Evolutionary conservation across 1,140 invertebrate genomes (phyloP), one percentile per base, ranked within the genome.

Genomic region (Formica selysi): DNA sequence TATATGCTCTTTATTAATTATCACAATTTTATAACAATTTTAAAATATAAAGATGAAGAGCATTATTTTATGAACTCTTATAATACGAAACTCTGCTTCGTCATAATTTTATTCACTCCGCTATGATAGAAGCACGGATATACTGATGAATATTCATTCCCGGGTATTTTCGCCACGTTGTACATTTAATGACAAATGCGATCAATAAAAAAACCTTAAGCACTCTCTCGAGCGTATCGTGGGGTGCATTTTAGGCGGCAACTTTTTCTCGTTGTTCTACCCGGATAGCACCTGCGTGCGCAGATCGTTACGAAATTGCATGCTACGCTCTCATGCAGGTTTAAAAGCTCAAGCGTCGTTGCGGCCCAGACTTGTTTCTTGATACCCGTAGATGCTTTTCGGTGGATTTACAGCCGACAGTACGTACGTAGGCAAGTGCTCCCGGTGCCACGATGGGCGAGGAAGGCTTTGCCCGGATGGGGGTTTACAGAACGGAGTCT

Each of bases 341-440:
- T 65, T 89, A 78, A 89, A 78, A 89, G 85, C 71, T 83, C 84
- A 79, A 73, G 76, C 88, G 67, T 83, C 79, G 64, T 74, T 73
- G 78, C 85, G 51, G 51, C 44, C 51, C 38, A 73, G 85, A 80
- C 88, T 86, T 89, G 85, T 89, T 89, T 76, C 88, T 87, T 79
- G 88, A 86, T 89, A 89, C 84, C 88, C 76, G 84, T 54, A 76
- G 85, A 89, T 86, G 79, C 79, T 89, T 87, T 90, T 87, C 74
- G 74, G 64, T 76, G 74, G 88, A 90, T 90, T 90, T 90, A 90
- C 88, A 90, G 70, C 51, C 76, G 65, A 76, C 88, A 59, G 86
- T 73, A 90, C 85, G 71, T 83, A 86, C 74, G 86, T 83, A 78
- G 48, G 88, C 89, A 54, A 90, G 89, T 86, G 73, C 62, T 76